These are phyloP conservation scores for Patella pellucida DNA, from an alignment of 2,888 invertebrate genomes.

Conservation along the genomic window DNA sequence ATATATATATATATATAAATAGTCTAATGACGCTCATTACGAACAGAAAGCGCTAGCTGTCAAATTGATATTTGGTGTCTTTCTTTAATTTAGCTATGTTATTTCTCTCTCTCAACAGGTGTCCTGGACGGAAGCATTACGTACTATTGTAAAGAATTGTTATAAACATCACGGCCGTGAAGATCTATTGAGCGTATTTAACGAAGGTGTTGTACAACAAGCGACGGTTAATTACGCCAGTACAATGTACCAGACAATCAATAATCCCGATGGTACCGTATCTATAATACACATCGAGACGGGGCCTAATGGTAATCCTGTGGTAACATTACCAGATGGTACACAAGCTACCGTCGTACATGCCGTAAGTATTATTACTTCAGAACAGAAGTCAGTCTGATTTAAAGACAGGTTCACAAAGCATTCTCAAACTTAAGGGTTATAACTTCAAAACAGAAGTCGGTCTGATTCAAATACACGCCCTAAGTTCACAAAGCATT, in stretches of 20 bases:
- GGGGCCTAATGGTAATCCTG: slow-evolving; percentile 69
- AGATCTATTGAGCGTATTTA: slow-evolving; percentile 93
- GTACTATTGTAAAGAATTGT: slow-evolving; percentile 97
- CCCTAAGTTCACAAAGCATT: too few relatives aligned
- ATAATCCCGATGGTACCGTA: slow-evolving; percentile 95
- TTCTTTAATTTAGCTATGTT: neutral
- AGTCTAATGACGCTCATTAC: too few relatives aligned
- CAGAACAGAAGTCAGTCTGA: too few relatives aligned
- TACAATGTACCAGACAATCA: slow-evolving; percentile 93
- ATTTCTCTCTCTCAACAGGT: slow-evolving; percentile 77
- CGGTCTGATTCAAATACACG: too few relatives aligned
- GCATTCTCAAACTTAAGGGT: too few relatives aligned
- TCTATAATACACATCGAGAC: slow-evolving; percentile 87
- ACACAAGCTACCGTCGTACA: slow-evolving; percentile 93
- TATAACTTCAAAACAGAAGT: too few relatives aligned
- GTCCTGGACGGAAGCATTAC: slow-evolving; percentile 96
- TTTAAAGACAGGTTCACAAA: too few relatives aligned
- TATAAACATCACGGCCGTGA: slow-evolving; percentile 98
- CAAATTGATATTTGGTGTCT: too few relatives aligned
- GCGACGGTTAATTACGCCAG: slow-evolving; percentile 78
- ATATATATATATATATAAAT: too few relatives aligned
- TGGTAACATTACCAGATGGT: slow-evolving; percentile 94
- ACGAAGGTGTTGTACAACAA: slow-evolving; percentile 73
- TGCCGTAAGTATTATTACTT: slow-evolving; percentile 70
- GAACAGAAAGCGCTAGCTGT: too few relatives aligned